Evolutionary conservation across 2,113 vertebrate species (phyloP).

Genomic region (Accipiter cooperii): DNA sequence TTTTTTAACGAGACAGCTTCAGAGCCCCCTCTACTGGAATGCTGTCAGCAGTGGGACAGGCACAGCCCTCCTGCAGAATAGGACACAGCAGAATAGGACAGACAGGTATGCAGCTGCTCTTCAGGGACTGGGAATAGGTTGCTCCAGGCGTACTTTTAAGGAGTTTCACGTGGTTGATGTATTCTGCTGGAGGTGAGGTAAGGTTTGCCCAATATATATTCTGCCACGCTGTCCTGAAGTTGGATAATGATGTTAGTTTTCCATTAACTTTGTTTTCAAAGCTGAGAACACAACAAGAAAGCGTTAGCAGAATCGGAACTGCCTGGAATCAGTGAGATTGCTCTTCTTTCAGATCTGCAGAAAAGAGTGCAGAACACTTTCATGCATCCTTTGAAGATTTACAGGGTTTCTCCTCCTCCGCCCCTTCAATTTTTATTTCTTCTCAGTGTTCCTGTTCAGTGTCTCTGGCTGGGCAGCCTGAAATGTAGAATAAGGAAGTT

Average conservation of each 20-base stretch:
- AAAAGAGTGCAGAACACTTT: not conserved
- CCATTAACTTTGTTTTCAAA: not conserved
- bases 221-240: not conserved
- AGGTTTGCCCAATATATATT: fast-evolving
- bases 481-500: not conserved
- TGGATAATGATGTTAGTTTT: not conserved
- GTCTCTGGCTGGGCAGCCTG: not conserved
- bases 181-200: not conserved
- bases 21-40: slow-evolving; percentile 44
- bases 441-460: not conserved
- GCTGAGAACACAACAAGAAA: not conserved
- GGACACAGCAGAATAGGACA: not conserved
- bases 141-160: fast-evolving
- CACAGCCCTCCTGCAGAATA: too few species aligned
- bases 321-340: not conserved
- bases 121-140: not conserved
- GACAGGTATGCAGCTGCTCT: not conserved
- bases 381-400: not conserved
- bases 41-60: not conserved
- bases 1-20: not conserved
- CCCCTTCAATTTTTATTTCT: not conserved
- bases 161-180: fast-evolving
- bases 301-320: not conserved
- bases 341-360: not conserved
- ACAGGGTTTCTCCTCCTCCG: not conserved